Percentiles rank a stretch among this genome's conserved stretches.
Conservation (phyloP, 2,797 vertebrate species). For the Megalops cyprinoides region DNA sequence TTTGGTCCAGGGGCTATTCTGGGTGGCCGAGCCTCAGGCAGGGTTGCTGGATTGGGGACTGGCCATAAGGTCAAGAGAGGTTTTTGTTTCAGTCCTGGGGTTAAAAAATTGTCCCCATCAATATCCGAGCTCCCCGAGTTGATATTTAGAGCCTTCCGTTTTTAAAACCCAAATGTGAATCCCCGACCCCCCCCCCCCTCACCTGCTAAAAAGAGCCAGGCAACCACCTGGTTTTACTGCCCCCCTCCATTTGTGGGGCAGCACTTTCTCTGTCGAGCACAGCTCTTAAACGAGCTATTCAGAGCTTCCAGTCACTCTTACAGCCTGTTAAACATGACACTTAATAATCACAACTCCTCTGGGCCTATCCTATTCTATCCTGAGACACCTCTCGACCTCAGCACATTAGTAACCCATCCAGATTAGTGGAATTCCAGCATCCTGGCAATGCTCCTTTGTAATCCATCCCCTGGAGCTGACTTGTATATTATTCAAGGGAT, state of each 20-base stretch:
- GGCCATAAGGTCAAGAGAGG: conserved; percentile 16
- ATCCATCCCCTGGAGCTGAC: not conserved
- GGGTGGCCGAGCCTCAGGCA: conserved; percentile 43
- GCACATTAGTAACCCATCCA: not conserved
- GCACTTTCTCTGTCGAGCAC: conserved; percentile 1
- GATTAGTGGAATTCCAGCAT: not conserved
- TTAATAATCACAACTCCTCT: not conserved
- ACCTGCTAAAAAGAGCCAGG: conserved; percentile 31
- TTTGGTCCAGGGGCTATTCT: conserved; percentile 66
- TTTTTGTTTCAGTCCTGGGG: not conserved
- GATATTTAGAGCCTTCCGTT: not conserved
- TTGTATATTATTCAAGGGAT: not conserved
- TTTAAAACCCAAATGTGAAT: conserved; percentile 7
- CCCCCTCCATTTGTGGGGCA: conserved; percentile 35
- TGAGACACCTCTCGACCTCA: not conserved
- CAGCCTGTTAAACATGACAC: conserved; percentile 16
- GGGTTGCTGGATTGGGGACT: conserved; percentile 2
- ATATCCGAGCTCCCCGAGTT: not conserved
- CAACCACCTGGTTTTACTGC: conserved; percentile 36
- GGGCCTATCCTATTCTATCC: not conserved
- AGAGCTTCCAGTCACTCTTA: conserved; percentile 24
- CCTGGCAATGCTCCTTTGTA: conserved; percentile 4
- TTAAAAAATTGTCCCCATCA: not conserved
- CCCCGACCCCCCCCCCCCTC: not conserved
- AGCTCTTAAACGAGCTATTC: conserved; percentile 11